Conservation (phyloP, 2,113 vertebrate genomes). For the Dendropsophus ebraccatus region DNA sequence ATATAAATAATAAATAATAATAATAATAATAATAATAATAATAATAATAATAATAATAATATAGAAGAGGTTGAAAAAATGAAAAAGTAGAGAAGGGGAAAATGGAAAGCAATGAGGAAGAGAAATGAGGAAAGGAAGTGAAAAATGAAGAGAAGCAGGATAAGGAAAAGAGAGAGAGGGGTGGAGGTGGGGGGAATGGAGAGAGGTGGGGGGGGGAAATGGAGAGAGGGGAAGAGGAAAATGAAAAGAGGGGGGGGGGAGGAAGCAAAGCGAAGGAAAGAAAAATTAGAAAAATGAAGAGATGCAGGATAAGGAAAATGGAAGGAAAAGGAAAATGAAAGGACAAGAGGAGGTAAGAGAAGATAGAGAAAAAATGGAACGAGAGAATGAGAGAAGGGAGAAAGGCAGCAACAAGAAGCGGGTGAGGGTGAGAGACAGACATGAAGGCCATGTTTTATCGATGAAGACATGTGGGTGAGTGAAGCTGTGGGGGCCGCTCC, state of each 20-base stretch:
- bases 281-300: too few species aligned
- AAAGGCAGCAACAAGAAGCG: not conserved
- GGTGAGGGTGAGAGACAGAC: not conserved
- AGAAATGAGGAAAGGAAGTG: not conserved
- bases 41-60: too few species aligned
- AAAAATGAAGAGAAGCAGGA: not conserved
- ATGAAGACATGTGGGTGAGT: too few species aligned
- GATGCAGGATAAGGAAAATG: not conserved
- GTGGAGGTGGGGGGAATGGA: not conserved
- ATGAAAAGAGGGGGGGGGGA: not conserved
- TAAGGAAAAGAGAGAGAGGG: not conserved
- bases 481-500: too few species aligned
- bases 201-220: too few species aligned
- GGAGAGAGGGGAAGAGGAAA: too few species aligned
- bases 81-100: not conserved
- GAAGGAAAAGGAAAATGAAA: not conserved
- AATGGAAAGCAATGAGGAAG: not conserved
- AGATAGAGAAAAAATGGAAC: too few species aligned
- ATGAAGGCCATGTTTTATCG: too few species aligned
- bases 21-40: too few species aligned
- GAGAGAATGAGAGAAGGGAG: too few species aligned
- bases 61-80: too few species aligned
- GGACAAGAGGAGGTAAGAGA: not conserved
- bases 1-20: too few species aligned
- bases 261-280: not conserved